Evolutionary conservation across 1,140 invertebrate genomes (phyloP).

Genomic region (Diachasmimorpha longicaudata): DNA sequence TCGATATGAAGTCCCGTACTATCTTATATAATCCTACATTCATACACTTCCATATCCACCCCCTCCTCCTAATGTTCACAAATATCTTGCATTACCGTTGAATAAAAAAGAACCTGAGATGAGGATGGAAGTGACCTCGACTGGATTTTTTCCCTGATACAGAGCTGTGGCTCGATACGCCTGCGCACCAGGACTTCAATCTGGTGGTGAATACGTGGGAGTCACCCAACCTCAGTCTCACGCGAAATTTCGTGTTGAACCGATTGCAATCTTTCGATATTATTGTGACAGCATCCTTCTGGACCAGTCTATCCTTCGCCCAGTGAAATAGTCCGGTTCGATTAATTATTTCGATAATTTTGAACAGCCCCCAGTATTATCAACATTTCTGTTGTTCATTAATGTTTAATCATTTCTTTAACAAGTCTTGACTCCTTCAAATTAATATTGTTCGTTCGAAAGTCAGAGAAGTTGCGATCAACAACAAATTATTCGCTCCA

Average conservation of each 20-base stretch:
- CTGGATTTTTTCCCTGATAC: neutral
- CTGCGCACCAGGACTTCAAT: neutral
- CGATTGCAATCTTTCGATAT: neutral
- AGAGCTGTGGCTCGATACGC: neutral
- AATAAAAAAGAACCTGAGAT: slow-evolving; percentile 8
- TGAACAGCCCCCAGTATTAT: too few relatives aligned
- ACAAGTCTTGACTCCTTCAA: too few relatives aligned
- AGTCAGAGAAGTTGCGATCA: too few relatives aligned
- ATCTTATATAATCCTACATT: neutral
- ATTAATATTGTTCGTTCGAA: too few relatives aligned
- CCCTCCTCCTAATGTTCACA: neutral
- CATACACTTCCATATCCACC: neutral
- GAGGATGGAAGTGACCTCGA: slow-evolving; percentile 9
- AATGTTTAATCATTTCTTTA: too few relatives aligned
- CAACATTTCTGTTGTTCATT: too few relatives aligned
- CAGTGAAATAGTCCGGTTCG: too few relatives aligned
- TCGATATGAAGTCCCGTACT: too few relatives aligned
- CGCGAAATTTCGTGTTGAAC: neutral
- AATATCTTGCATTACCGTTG: neutral
- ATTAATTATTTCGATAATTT: too few relatives aligned
- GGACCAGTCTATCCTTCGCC: neutral
- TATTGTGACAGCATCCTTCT: neutral
- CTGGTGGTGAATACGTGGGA: slow-evolving; percentile 4
- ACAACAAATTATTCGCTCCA: too few relatives aligned
- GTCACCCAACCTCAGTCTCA: slow-evolving; percentile 6